These are phyloP conservation scores for Lepilemur septentrionalis DNA, from an alignment of 2,797 vertebrate genomes.

Conservation along the genomic window DNA sequence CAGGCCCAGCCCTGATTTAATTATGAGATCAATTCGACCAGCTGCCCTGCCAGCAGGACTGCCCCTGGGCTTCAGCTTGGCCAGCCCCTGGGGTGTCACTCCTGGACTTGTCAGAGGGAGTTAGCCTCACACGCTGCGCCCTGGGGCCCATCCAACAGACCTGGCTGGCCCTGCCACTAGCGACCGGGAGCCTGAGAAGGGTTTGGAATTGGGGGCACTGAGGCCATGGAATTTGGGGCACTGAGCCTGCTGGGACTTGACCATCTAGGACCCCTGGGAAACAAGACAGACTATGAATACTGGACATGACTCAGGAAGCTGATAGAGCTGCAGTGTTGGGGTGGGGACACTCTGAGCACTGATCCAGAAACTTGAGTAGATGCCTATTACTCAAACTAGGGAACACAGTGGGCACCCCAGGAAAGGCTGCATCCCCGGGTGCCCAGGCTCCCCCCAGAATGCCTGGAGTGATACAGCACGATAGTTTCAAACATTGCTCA, in stretches of 20 bases:
- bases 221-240: not conserved
- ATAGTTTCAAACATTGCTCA: not conserved
- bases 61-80: constrained; percentile 44
- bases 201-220: not conserved
- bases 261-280: not conserved
- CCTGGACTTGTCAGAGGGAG: constrained; percentile 72
- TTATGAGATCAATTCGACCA: constrained; percentile 63
- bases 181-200: not conserved
- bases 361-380: not conserved
- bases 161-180: not conserved
- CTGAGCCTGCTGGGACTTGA: not conserved
- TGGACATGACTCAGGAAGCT: not conserved
- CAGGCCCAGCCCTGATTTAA: constrained; percentile 62
- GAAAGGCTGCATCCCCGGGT: not conserved
- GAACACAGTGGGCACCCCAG: not conserved
- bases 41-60: constrained; percentile 53
- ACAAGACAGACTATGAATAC: not conserved
- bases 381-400: not conserved
- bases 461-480: not conserved
- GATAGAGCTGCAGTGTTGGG: not conserved
- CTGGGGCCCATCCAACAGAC: constrained; percentile 65
- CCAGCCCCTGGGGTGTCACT: constrained; percentile 51
- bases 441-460: not conserved
- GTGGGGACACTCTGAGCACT: fast-evolving
- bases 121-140: constrained; percentile 55